Percentiles rank a stretch among this genome's conserved stretches.
Evolutionary conservation across 2,113 vertebrate species (phyloP).

Genomic region (Xenopus borealis): DNA sequence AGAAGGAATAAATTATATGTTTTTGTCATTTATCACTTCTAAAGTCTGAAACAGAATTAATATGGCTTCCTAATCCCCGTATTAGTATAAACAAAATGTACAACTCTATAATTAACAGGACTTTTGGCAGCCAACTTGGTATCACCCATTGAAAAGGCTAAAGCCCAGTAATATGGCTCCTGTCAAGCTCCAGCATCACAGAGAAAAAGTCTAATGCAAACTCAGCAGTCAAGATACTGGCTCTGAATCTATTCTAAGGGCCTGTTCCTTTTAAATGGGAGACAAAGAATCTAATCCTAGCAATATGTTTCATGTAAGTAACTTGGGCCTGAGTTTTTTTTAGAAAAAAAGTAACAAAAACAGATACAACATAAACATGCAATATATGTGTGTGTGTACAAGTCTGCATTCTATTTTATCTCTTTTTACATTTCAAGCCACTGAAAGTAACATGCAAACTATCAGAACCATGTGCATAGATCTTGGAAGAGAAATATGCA

Average conservation of each 20-base stretch:
- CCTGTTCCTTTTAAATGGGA: background rate
- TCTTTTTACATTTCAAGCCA: too few species aligned
- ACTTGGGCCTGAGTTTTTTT: too few species aligned
- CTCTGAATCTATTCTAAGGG: slow-evolving; percentile 3
- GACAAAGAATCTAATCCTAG: background rate
- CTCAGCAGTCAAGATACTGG: slow-evolving; percentile 35
- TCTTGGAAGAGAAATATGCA: too few species aligned
- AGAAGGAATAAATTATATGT: slow-evolving; percentile 42
- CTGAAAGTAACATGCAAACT: too few species aligned
- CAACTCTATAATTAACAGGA: slow-evolving; percentile 24
- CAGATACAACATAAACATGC: too few species aligned
- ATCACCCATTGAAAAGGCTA: slow-evolving; percentile 24
- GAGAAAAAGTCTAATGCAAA: slow-evolving; percentile 45
- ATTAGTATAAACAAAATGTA: slow-evolving; percentile 43
- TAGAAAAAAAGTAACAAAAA: too few species aligned
- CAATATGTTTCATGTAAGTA: background rate
- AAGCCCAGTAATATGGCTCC: slow-evolving; percentile 30
- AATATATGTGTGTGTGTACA: too few species aligned
- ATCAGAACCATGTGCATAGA: too few species aligned
- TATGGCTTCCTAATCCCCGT: slow-evolving; percentile 38
- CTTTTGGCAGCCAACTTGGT: background rate
- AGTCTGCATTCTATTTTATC: too few species aligned
- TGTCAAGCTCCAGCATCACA: slow-evolving; percentile 42
- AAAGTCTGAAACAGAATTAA: slow-evolving; percentile 56
- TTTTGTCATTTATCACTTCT: slow-evolving; percentile 56